Evolutionary conservation across 2,888 invertebrate species (phyloP).

Genomic region (Sesia apiformis): DNA sequence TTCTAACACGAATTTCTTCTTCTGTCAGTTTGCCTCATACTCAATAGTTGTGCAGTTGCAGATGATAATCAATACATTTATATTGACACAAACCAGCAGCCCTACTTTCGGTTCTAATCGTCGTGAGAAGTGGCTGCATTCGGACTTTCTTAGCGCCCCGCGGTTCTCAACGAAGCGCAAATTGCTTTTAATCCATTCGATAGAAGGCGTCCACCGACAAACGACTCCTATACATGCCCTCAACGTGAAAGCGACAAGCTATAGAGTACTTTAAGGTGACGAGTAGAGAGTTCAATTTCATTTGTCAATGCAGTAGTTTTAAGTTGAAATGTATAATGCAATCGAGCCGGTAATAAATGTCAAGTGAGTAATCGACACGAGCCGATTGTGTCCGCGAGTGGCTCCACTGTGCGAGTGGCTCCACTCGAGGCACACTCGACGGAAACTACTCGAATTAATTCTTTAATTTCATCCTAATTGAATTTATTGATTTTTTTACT

Average conservation of each 20-base stretch:
- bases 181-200: slow-evolving; percentile 65
- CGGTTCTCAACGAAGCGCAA: slow-evolving; percentile 39
- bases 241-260: not conserved
- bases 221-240: slow-evolving; percentile 21
- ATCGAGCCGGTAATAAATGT: slow-evolving; percentile 40
- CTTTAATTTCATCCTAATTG: too few species aligned
- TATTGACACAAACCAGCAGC: too few species aligned
- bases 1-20: too few species aligned
- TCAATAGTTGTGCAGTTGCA: too few species aligned
- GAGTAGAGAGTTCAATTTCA: not conserved
- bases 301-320: slow-evolving; percentile 5
- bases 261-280: not conserved
- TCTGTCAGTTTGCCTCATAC: too few species aligned
- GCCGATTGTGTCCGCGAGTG: slow-evolving; percentile 5
- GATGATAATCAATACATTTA: too few species aligned
- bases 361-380: slow-evolving; percentile 42
- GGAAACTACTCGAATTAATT: not conserved
- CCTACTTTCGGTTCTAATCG: too few species aligned
- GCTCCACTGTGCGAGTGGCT: not conserved
- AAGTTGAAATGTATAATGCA: slow-evolving; percentile 34
- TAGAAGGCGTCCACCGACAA: slow-evolving; percentile 47
- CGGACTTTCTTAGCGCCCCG: slow-evolving; percentile 36
- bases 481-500: too few species aligned
- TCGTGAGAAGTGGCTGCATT: not conserved
- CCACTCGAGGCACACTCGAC: not conserved